These are phyloP conservation scores for Coecobrya sp. DNA, from an alignment of 2,888 invertebrate genomes.

Conservation along the genomic window DNA sequence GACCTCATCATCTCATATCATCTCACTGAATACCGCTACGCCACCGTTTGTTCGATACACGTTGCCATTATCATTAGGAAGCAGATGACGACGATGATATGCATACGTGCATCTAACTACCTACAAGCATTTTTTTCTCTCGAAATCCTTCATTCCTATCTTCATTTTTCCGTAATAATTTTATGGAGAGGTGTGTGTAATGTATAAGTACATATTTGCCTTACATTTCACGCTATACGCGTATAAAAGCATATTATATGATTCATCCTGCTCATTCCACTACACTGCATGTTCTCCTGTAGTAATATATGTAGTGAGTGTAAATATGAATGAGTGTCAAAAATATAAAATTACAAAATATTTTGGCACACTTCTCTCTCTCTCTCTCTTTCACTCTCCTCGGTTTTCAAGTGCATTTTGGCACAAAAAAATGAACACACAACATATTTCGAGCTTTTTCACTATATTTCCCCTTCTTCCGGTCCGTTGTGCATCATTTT, in stretches of 20 bases:
- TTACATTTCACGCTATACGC: slow-evolving; percentile 23
- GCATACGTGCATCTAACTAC: neutral
- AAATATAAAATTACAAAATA: slow-evolving; percentile 51
- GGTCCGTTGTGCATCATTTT: slow-evolving; percentile 34
- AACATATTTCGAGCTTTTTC: neutral
- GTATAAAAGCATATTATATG: slow-evolving; percentile 6
- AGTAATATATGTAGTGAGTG: too few relatives aligned
- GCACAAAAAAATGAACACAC: slow-evolving; percentile 44
- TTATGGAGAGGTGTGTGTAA: neutral
- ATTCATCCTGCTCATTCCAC: neutral
- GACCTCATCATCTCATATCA: neutral
- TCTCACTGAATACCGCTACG: too few relatives aligned
- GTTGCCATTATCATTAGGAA: slow-evolving; percentile 6
- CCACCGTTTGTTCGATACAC: neutral
- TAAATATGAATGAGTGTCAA: slow-evolving; percentile 63
- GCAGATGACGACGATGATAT: neutral
- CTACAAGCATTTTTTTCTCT: neutral
- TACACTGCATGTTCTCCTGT: too few relatives aligned
- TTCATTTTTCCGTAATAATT: neutral
- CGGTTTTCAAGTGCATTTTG: slow-evolving; percentile 61
- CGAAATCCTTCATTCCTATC: neutral
- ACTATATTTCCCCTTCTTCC: slow-evolving; percentile 3
- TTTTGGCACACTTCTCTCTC: slow-evolving; percentile 60
- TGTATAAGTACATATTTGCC: neutral
- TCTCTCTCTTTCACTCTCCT: neutral